Percentiles rank a stretch among this genome's conserved stretches.
Evolutionary conservation across 2,113 vertebrate genomes (phyloP).

Genomic region (Dicentrarchus labrax): DNA sequence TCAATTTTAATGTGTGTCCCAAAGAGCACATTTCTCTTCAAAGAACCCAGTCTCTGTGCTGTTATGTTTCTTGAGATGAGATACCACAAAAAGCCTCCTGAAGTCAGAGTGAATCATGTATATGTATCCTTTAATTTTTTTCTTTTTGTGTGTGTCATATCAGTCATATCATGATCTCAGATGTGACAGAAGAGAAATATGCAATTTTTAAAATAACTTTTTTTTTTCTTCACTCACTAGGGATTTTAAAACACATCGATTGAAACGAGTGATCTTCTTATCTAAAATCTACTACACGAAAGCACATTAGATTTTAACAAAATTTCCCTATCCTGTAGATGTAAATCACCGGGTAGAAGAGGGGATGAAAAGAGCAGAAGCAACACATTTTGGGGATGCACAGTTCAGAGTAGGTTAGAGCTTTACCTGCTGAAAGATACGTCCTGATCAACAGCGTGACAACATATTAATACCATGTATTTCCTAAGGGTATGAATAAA

Average conservation of each 20-base stretch:
- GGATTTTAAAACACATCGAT: background rate
- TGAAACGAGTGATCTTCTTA: background rate
- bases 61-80: background rate
- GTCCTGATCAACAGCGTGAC: background rate
- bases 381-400: background rate
- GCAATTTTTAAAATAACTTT: constrained; percentile 27
- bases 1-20: background rate
- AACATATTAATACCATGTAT: constrained; percentile 14
- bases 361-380: background rate
- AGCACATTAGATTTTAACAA: constrained; percentile 32
- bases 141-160: background rate
- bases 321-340: background rate
- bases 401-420: background rate
- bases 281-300: background rate
- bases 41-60: background rate
- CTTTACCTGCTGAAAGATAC: background rate
- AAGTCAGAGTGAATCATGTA: constrained; percentile 11
- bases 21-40: background rate
- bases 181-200: constrained; percentile 44
- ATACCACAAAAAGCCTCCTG: background rate
- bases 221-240: background rate
- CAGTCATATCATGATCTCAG: background rate
- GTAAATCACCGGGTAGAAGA: background rate
- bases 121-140: background rate
- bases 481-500: background rate